These are phyloP conservation scores for Pristis pectinata DNA, from an alignment of 2,797 vertebrate genomes.

Conservation along the genomic window DNA sequence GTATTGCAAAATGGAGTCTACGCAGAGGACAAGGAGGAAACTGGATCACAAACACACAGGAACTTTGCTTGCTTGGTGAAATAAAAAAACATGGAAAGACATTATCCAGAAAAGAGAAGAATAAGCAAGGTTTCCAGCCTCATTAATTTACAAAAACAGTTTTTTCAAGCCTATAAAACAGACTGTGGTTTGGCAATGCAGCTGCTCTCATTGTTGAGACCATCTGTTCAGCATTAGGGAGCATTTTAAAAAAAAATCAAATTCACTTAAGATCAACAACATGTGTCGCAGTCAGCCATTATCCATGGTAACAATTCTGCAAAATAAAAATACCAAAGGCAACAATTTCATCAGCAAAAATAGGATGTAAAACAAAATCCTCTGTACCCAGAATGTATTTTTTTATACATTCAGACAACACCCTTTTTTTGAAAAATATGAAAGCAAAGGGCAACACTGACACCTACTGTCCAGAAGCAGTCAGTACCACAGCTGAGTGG, in stretches of 20 bases:
- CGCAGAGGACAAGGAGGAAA: neutral
- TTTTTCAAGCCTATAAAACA: neutral
- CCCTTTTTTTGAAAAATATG: neutral
- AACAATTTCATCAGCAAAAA: neutral
- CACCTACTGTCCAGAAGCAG: neutral
- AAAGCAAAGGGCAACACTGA: neutral
- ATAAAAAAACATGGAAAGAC: neutral
- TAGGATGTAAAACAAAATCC: neutral
- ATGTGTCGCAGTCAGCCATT: neutral
- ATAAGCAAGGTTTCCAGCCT: neutral
- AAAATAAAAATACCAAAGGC: neutral
- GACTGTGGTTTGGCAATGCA: neutral
- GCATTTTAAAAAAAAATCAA: neutral
- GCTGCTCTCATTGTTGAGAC: neutral
- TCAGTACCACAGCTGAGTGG: neutral
- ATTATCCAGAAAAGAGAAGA: neutral
- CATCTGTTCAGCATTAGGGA: conserved; percentile 35
- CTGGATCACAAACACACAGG: neutral
- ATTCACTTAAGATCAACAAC: neutral
- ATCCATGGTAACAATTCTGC: no score
- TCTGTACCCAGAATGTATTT: no score
- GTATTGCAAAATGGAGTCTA: conserved; percentile 18
- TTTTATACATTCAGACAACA: neutral
- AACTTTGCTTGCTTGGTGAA: neutral
- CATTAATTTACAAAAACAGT: neutral